phyloP scores from a whole-genome alignment of 2,888 invertebrate genomes.

The Polyommatus icarus region DNA sequence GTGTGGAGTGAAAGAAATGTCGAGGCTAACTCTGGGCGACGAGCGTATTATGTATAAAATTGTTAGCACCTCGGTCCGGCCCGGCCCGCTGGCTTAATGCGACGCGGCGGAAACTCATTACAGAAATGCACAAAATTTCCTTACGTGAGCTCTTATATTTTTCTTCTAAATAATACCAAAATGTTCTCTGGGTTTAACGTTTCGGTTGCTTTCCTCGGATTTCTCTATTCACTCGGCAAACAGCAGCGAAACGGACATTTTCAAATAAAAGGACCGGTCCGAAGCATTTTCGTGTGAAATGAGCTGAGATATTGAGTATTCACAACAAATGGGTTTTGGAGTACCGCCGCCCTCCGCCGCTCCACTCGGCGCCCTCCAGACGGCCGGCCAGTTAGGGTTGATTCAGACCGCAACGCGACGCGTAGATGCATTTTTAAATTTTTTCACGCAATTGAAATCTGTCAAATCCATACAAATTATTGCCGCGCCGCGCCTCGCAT shows the following conservation, averaged over 20 bases:
- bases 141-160: background rate
- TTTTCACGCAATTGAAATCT: too few species aligned
- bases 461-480: too few species aligned
- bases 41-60: background rate
- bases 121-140: background rate
- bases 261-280: background rate
- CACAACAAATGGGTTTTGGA: slow-evolving; percentile 6
- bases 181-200: background rate
- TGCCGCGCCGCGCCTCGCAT: too few species aligned
- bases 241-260: background rate
- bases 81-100: background rate
- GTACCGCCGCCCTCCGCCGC: background rate
- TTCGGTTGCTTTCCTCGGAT: background rate
- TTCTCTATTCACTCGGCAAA: slow-evolving; percentile 3
- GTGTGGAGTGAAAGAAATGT: slow-evolving; percentile 1
- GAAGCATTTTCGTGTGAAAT: background rate
- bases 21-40: background rate
- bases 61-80: background rate
- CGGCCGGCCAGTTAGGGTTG: background rate
- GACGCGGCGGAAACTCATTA: background rate
- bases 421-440: too few species aligned
- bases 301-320: slow-evolving; percentile 21
- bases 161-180: background rate
- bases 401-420: too few species aligned
- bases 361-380: background rate